Evolutionary conservation across 2,888 invertebrate genomes (phyloP).

Genomic region (Harpalus rufipes): DNA sequence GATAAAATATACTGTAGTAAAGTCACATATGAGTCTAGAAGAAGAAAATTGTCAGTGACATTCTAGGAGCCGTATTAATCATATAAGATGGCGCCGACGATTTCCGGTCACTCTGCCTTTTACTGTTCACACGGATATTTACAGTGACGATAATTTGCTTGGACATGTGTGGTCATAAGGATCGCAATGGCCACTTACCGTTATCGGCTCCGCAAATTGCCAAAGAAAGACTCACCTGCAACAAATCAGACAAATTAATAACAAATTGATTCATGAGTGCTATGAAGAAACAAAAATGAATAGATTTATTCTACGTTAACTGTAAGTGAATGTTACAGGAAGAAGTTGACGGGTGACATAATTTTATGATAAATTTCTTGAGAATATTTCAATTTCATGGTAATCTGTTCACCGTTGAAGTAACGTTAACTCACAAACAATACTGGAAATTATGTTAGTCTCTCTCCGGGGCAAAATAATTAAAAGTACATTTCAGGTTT

Average conservation of each 20-base stretch:
- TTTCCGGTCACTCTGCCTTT: slow-evolving; percentile 39
- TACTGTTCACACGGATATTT: slow-evolving; percentile 51
- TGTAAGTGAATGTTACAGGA: slow-evolving; percentile 16
- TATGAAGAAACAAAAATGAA: background rate
- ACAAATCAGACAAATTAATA: slow-evolving; percentile 42
- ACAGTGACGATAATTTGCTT: slow-evolving; percentile 23
- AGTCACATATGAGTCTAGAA: background rate
- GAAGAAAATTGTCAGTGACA: background rate
- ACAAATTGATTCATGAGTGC: background rate
- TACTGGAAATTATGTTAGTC: slow-evolving; percentile 12
- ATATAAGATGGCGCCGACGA: slow-evolving; percentile 10
- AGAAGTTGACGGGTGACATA: slow-evolving; percentile 19
- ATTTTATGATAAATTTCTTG: slow-evolving; percentile 36
- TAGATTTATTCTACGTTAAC: slow-evolving; percentile 19
- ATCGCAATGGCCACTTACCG: slow-evolving; percentile 46
- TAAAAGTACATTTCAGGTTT: background rate
- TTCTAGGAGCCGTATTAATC: slow-evolving; percentile 6
- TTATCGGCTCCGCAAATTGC: slow-evolving; percentile 35
- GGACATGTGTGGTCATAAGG: slow-evolving; percentile 43
- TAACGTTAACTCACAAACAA: slow-evolving; percentile 22
- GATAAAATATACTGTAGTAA: background rate
- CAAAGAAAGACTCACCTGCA: slow-evolving; percentile 45
- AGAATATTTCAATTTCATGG: slow-evolving; percentile 21
- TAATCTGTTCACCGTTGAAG: slow-evolving; percentile 21
- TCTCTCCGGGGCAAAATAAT: slow-evolving; percentile 1